Evolutionary conservation across 2,888 invertebrate species (phyloP).

Genomic region (Nomada ruficornis): DNA sequence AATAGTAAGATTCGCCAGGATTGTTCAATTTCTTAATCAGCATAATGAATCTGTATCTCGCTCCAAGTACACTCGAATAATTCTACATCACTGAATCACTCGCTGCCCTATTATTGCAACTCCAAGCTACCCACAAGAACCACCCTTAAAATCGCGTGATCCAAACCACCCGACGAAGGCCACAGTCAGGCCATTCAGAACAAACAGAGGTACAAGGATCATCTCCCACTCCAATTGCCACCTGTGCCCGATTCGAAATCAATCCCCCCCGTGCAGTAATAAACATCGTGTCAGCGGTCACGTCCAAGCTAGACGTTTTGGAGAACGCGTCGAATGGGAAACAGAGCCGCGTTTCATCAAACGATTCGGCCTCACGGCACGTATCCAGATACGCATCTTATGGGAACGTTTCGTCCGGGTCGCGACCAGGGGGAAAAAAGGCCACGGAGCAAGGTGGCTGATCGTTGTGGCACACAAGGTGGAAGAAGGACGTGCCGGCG

Average conservation of each 20-base stretch:
- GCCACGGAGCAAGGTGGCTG: slow-evolving; percentile 39
- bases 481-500: slow-evolving; percentile 41
- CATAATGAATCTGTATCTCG: too few species aligned
- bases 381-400: slow-evolving; percentile 79
- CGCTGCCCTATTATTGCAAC: background rate
- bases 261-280: background rate
- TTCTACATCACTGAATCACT: too few species aligned
- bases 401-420: slow-evolving; percentile 74
- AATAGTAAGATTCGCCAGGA: too few species aligned
- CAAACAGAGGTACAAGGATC: background rate
- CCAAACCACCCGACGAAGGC: too few species aligned
- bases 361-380: slow-evolving; percentile 78
- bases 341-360: slow-evolving; percentile 61
- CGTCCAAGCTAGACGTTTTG: slow-evolving; percentile 43
- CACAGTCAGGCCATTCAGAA: too few species aligned
- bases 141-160: too few species aligned
- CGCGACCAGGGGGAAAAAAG: slow-evolving; percentile 53
- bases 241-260: background rate
- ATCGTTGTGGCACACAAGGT: slow-evolving; percentile 11
- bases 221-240: background rate
- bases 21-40: too few species aligned
- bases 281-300: slow-evolving; percentile 26
- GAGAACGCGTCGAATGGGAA: slow-evolving; percentile 47
- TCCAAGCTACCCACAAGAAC: too few species aligned
- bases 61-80: too few species aligned